phyloP scores from a whole-genome alignment of 1,140 invertebrate species.

The Lasioglossum baleicum region DNA sequence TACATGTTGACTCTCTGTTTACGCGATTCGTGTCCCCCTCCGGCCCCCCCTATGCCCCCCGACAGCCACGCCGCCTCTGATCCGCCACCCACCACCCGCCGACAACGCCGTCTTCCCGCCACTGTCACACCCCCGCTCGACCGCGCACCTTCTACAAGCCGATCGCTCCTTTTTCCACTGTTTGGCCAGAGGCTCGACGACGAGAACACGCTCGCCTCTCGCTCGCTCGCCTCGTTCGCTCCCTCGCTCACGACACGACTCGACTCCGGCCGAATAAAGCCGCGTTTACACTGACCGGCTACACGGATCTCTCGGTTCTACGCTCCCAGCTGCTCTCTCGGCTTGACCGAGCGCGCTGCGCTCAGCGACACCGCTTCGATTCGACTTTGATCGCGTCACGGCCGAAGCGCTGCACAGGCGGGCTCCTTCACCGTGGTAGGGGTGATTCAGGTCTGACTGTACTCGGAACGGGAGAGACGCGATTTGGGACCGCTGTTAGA shows the following conservation, averaged over 20 bases:
- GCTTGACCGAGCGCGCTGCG: no score
- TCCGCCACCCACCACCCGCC: slow-evolving; percentile 48
- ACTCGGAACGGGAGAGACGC: no score
- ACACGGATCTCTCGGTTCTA: no score
- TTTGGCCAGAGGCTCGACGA: neutral
- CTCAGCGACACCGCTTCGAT: neutral
- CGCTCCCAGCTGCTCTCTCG: no score
- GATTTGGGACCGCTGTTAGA: no score
- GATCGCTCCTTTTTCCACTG: slow-evolving; percentile 51
- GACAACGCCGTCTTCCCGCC: slow-evolving; percentile 43
- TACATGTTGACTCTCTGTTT: slow-evolving; percentile 81
- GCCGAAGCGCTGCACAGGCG: no score
- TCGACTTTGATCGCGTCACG: slow-evolving; percentile 12
- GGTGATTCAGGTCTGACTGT: no score
- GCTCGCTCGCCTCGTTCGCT: neutral
- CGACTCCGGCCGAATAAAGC: slow-evolving; percentile 53
- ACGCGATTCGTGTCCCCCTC: slow-evolving; percentile 73
- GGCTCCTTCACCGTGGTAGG: neutral
- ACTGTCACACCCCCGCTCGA: slow-evolving; percentile 18
- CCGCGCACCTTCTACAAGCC: slow-evolving; percentile 13
- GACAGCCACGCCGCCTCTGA: slow-evolving; percentile 39
- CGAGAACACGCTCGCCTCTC: neutral
- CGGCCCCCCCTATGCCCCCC: slow-evolving; percentile 30
- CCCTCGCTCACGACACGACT: neutral
- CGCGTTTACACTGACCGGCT: slow-evolving; percentile 47